phyloP scores from a whole-genome alignment of 2,888 invertebrate genomes.

The Bhutanitis thaidina region DNA sequence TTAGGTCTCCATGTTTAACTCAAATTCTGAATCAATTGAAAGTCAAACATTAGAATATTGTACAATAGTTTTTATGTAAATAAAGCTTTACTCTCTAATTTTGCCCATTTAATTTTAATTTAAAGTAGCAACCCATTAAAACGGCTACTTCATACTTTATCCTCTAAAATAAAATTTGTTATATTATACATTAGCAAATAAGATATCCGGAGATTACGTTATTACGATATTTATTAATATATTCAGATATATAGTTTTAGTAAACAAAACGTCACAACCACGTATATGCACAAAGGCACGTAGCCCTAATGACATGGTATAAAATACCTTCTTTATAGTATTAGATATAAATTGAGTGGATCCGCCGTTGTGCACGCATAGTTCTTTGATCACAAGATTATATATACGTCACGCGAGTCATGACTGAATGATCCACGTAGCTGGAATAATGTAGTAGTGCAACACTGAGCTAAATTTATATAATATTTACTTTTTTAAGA shows the following conservation, averaged over 20 bases:
- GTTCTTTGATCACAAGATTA: constrained; percentile 17
- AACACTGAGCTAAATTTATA: constrained; percentile 1
- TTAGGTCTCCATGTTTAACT: no score
- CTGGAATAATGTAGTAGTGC: neutral
- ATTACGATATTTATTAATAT: neutral
- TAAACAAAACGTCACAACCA: constrained; percentile 3
- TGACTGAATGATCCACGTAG: constrained; percentile 9
- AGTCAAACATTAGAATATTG: no score
- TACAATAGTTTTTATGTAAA: no score
- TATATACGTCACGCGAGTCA: constrained; percentile 14
- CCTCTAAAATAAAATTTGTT: no score
- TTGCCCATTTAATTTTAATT: no score
- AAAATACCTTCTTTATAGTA: neutral
- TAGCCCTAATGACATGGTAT: neutral
- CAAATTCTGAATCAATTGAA: no score
- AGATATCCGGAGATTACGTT: neutral
- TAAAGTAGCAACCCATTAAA: no score
- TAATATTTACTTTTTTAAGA: constrained; percentile 8
- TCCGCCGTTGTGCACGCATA: neutral
- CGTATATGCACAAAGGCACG: constrained; percentile 8
- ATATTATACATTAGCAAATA: no score
- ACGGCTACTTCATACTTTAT: no score
- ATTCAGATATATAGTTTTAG: neutral
- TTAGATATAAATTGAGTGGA: neutral
- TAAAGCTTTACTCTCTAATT: no score